Evolutionary conservation across 2,888 invertebrate species (phyloP), one percentile per base, ranked within the genome.

Genomic region (Idaea straminata): DNA sequence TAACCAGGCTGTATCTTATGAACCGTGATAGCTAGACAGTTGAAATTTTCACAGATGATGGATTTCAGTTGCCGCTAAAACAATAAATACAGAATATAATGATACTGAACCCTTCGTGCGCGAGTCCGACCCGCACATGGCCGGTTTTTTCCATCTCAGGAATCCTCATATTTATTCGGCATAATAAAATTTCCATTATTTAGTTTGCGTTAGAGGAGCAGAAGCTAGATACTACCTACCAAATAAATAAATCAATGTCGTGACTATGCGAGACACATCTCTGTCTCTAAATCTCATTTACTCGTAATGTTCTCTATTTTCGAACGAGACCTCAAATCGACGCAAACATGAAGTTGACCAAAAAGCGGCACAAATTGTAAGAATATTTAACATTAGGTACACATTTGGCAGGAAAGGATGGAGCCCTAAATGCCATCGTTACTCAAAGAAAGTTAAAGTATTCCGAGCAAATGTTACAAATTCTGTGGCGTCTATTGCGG

Each of bases 161-260:
- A 25, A 25, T 7, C 10, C 10, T 13, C 6, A 47, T 47, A 47
- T 7, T 47, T 13, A 47, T 13, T 7, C 0, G 47, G 4, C 4
- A 13, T 47, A 47, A 10, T 7, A 13, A 47, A 6, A 13, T 47
- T 47, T 47, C 36, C 10, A 5, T 7, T 36, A 10, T 36, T 36
- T 81, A 83, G 86, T 86, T 86, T 80, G 80, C 79, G 80, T 74
- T 76, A 76, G 80, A 78, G 77, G 76, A 75, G 74, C 75, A 76
- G 80, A 83, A 84, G 85, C 80, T 82, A 47, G 4, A 13, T 13
- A 80, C 81, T 78, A 77, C 75, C 78, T 25, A 77, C 75, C 78
- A 80, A 83, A 85, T 87, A 87, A 87, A 88, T 87, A 83, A 86
- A 86, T 88, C 87, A 85, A 79, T 74, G 76, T 72, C 78, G 72